Percentiles rank a stretch among this genome's conserved stretches.
These are phyloP conservation scores for Drosophila incognita DNA, from an alignment of 2,888 invertebrate genomes.

Conservation along the genomic window DNA sequence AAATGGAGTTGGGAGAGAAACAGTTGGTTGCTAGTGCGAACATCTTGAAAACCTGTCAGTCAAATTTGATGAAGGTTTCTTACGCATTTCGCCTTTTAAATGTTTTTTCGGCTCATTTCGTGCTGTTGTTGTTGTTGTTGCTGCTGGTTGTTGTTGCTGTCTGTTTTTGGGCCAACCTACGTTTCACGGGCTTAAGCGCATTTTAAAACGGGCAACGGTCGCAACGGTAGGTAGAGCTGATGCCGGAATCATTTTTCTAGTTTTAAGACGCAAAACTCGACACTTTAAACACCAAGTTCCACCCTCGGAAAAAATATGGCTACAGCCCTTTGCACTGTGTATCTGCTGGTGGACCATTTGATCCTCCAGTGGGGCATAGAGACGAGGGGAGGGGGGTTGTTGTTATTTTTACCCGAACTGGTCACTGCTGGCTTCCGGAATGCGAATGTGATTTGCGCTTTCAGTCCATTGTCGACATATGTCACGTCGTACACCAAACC, in stretches of 20 bases:
- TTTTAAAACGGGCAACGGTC: slow-evolving; percentile 57
- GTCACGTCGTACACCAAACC: slow-evolving; percentile 46
- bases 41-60: slow-evolving; percentile 84
- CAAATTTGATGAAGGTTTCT: slow-evolving; percentile 83
- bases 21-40: slow-evolving; percentile 78
- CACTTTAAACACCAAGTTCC: slow-evolving; percentile 74
- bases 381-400: neutral
- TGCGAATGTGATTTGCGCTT: slow-evolving; percentile 66
- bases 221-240: slow-evolving; percentile 47
- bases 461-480: slow-evolving; percentile 51
- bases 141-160: slow-evolving; percentile 36
- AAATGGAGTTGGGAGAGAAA: slow-evolving; percentile 57
- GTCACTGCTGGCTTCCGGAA: slow-evolving; percentile 55
- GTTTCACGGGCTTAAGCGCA: slow-evolving; percentile 62
- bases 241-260: slow-evolving; percentile 65
- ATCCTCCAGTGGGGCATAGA: neutral
- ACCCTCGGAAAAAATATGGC: slow-evolving; percentile 43
- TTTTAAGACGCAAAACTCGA: slow-evolving; percentile 72
- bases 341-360: slow-evolving; percentile 3
- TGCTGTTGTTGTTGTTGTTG: slow-evolving; percentile 23
- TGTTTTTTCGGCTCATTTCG: slow-evolving; percentile 55
- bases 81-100: slow-evolving; percentile 74
- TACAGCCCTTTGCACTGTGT: slow-evolving; percentile 6
- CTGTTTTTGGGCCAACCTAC: slow-evolving; percentile 54
- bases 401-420: slow-evolving; percentile 32